phyloP scores from a whole-genome alignment of 2,888 invertebrate species.

The Hedya salicella region DNA sequence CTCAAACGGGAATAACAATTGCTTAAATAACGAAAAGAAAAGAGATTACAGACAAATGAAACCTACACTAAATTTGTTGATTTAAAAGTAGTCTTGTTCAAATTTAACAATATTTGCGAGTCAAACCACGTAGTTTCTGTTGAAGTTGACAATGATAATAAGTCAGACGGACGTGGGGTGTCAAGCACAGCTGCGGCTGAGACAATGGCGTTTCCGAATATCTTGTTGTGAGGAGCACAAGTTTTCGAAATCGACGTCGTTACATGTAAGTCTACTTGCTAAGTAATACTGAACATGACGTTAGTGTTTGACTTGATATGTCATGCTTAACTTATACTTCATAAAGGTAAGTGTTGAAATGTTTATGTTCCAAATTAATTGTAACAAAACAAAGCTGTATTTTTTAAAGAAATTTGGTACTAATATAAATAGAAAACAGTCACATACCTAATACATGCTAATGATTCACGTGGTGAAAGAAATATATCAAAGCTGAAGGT shows the following conservation, averaged over 20 bases:
- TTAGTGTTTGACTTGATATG: neutral
- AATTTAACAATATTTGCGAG: conserved; percentile 49
- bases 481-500: conserved; percentile 2
- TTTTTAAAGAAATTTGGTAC: no score
- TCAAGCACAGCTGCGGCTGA: conserved; percentile 64
- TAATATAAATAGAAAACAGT: neutral
- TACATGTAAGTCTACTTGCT: conserved; percentile 1
- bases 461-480: neutral
- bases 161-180: conserved; percentile 64
- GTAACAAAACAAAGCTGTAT: neutral
- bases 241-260: conserved; percentile 19
- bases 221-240: conserved; percentile 42
- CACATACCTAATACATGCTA: conserved; percentile 1
- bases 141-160: conserved; percentile 75
- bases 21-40: no score
- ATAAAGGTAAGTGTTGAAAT: no score
- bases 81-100: conserved; percentile 29
- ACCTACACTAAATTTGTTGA: conserved; percentile 15
- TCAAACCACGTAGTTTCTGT: conserved; percentile 62
- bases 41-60: no score
- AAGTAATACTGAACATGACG: neutral
- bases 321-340: no score
- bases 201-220: conserved; percentile 66
- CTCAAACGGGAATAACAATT: no score
- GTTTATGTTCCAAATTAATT: no score